These are phyloP conservation scores for Lynx canadensis DNA, from an alignment of 2,113 vertebrate species.

Conservation along the genomic window DNA sequence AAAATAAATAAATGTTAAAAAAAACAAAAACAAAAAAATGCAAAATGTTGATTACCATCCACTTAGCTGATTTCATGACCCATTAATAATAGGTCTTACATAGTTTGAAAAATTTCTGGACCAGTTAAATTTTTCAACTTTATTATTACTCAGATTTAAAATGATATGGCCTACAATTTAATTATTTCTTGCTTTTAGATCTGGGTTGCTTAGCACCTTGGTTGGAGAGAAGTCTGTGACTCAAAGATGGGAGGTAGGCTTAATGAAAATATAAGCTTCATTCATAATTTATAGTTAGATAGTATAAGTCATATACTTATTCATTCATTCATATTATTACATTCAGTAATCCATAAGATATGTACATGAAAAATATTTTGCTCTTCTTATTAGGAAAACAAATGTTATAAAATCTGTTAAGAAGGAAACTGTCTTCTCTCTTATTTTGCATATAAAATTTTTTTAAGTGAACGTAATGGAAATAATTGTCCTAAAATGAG, in stretches of 20 bases:
- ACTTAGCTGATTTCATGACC: background rate
- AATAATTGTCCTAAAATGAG: conserved; percentile 34
- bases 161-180: background rate
- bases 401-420: background rate
- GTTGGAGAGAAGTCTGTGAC: conserved; percentile 99
- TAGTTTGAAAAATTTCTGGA: background rate
- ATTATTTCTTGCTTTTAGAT: conserved; percentile 85
- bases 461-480: background rate
- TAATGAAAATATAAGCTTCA: background rate
- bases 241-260: conserved; percentile 97
- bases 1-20: too few species aligned
- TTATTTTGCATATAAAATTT: conserved; percentile 29
- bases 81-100: background rate
- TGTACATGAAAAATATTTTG: background rate
- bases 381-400: background rate
- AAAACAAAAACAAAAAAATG: too few species aligned
- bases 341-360: conserved; percentile 1
- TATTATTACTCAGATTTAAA: background rate
- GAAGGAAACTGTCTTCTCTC: background rate
- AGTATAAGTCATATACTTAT: background rate
- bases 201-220: conserved; percentile 97
- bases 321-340: background rate
- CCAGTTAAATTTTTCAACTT: background rate
- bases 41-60: background rate
- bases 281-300: background rate